These are phyloP conservation scores for Strigamia maritima DNA, from an alignment of 2,888 invertebrate genomes.

Conservation along the genomic window DNA sequence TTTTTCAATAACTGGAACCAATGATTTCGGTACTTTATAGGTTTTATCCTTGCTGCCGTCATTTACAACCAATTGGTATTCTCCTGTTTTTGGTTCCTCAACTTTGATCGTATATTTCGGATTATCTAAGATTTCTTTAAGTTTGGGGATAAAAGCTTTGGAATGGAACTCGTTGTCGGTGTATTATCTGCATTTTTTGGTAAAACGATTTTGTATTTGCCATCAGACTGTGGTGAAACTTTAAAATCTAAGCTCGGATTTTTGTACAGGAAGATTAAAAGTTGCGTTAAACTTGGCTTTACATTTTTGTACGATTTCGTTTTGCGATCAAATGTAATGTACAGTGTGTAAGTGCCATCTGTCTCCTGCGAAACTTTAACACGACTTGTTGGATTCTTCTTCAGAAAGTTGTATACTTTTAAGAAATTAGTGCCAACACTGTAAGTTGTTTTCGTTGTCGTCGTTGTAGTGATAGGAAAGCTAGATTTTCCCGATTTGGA, in stretches of 20 bases:
- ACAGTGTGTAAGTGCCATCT: neutral
- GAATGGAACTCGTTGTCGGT: neutral
- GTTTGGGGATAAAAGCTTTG: neutral
- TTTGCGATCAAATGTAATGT: neutral
- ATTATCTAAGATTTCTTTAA: neutral
- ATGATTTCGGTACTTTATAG: neutral
- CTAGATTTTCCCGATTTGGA: neutral
- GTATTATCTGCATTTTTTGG: neutral
- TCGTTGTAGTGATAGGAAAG: neutral
- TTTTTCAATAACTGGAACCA: neutral
- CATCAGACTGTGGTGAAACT: neutral
- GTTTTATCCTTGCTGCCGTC: neutral
- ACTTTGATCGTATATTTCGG: neutral
- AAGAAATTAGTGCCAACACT: neutral
- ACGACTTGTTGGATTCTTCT: neutral
- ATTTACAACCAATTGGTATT: neutral
- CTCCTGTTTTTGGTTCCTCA: neutral
- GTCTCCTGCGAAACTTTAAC: neutral
- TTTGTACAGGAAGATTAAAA: neutral
- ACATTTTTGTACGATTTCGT: neutral
- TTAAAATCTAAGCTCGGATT: neutral
- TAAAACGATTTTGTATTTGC: neutral
- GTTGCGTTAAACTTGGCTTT: neutral
- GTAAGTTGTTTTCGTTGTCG: neutral
- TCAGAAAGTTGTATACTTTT: neutral